Evolutionary conservation across 2,888 invertebrate species (phyloP).

Genomic region (Polymixis lichenea): DNA sequence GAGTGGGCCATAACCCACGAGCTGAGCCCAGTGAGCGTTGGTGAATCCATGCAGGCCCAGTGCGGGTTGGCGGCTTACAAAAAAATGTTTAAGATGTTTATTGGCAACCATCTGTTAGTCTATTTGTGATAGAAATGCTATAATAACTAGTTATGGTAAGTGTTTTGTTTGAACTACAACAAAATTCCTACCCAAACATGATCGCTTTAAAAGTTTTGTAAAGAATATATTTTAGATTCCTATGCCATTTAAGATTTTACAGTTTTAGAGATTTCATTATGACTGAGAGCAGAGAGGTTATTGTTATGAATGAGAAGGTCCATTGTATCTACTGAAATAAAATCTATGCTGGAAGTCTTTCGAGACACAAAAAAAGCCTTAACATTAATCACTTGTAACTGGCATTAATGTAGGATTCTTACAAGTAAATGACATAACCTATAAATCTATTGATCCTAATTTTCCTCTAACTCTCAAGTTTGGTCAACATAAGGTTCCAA

Average conservation of each 20-base stretch:
- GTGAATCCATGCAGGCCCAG: too few relatives aligned
- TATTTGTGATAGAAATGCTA: background rate
- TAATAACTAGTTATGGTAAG: background rate
- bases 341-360: background rate
- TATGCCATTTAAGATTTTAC: background rate
- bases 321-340: background rate
- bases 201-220: background rate
- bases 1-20: too few relatives aligned
- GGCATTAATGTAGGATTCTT: constrained; percentile 13
- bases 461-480: constrained; percentile 9
- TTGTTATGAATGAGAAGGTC: background rate
- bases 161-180: background rate
- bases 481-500: background rate
- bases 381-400: constrained; percentile 4
- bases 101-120: background rate
- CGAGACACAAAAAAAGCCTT: background rate
- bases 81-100: too few relatives aligned
- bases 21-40: too few relatives aligned
- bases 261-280: background rate
- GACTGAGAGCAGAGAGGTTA: background rate
- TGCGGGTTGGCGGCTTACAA: too few relatives aligned
- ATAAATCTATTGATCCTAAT: constrained; percentile 29
- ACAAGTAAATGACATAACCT: constrained; percentile 44
- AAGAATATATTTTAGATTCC: background rate
- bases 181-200: background rate